Percentiles rank a stretch among this genome's conserved stretches.
These are phyloP conservation scores for Fistularia tabacaria DNA, from an alignment of 2,797 vertebrate genomes.

Conservation along the genomic window DNA sequence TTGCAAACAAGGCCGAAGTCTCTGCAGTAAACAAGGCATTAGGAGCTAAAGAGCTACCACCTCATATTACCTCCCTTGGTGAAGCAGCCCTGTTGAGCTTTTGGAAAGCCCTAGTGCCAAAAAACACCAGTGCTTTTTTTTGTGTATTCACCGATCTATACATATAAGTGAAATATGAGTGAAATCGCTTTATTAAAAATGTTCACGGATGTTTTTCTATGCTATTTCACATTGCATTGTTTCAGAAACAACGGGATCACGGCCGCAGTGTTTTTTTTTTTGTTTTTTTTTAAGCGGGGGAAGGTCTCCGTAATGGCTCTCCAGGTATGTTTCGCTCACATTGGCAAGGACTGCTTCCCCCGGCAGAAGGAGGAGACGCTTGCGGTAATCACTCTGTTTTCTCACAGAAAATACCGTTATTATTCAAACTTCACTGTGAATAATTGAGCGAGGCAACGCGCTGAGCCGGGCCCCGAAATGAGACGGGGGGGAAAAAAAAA, in stretches of 20 bases:
- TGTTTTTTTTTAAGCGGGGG: conserved; percentile 13
- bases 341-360: conserved; percentile 27
- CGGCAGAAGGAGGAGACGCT: conserved; percentile 35
- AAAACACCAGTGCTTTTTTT: neutral
- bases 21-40: conserved; percentile 48
- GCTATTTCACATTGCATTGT: neutral
- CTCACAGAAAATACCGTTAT: conserved; percentile 59
- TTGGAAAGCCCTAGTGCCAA: neutral
- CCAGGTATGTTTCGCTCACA: conserved; percentile 38
- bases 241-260: conserved; percentile 31
- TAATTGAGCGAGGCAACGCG: conserved; percentile 61
- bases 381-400: conserved; percentile 63
- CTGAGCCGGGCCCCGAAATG: conserved; percentile 49
- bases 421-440: conserved; percentile 70
- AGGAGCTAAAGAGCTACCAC: conserved; percentile 22
- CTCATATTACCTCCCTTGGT: conserved; percentile 4
- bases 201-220: neutral
- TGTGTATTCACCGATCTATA: too few species aligned
- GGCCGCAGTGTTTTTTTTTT: conserved; percentile 16
- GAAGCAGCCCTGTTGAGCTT: conserved; percentile 1
- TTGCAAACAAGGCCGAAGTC: conserved; percentile 57
- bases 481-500: conserved; percentile 24
- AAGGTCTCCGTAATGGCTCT: conserved; percentile 40
- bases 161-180: too few species aligned
- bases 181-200: conserved; percentile 15